Evolutionary conservation across 2,888 invertebrate genomes (phyloP), one percentile per base, ranked within the genome.

Genomic region (Phortica magna): DNA sequence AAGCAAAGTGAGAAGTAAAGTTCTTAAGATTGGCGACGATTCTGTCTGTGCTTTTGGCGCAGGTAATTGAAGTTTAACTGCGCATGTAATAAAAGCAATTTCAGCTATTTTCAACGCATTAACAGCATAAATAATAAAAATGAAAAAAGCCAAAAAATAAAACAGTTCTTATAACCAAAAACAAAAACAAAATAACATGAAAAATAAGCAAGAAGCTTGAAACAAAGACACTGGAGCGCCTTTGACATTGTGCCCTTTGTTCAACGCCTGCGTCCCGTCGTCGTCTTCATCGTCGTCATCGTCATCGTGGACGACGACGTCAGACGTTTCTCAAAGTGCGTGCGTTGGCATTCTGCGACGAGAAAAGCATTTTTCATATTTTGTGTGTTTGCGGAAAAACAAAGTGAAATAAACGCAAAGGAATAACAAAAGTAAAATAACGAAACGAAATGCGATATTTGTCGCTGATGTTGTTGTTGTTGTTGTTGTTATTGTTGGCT

Each of bases 41-140:
- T n/a, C n/a, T n/a, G 17, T 59, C 4, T 65, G 65, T 31, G 10
- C 84, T 85, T 84, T 83, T 83, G 83, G 83, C 78, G 80, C 74
- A 76, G 79, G 77, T 88, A 89, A 89, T 89, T 88, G 87, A 83
- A 85, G 84, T 87, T 88, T 84, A 89, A 89, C 89, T 84, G 88
- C 86, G 86, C 88, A 88, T 88, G 84, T 89, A 89, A 89, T 89
- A 88, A 89, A 89, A 84, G 84, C 84, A 84, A 89, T 89, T 89
- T 86, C 74, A 84, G 88, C 82, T 83, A 83, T 89, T 89, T 88
- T 85, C 82, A 82, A 83, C 83, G 83, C 85, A 89, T 89, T 88
- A 89, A 80, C 82, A 79, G 79, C 88, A 87, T 88, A 88, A 88
- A 88, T 88, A 89, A 85, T 81, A 81, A 79, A 77, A 61, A 61